phyloP scores from a whole-genome alignment of 2,888 invertebrate species.

The Phaedon cochleariae region DNA sequence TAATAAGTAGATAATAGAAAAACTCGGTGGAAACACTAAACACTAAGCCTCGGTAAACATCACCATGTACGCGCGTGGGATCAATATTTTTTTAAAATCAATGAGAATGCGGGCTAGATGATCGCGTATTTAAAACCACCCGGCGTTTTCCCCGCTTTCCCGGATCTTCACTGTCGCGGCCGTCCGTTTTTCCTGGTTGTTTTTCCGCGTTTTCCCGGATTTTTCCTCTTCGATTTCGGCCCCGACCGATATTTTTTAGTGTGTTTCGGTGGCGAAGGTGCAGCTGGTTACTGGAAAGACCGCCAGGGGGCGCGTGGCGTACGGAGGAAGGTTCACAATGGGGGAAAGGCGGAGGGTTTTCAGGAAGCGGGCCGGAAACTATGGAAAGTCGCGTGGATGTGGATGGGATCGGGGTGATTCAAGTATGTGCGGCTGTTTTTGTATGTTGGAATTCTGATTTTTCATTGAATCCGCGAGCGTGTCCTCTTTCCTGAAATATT shows the following conservation, averaged over 20 bases:
- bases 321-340: conserved; percentile 48
- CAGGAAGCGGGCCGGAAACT: conserved; percentile 17
- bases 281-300: conserved; percentile 52
- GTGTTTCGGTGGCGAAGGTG: conserved; percentile 51
- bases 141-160: conserved; percentile 34
- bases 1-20: conserved; percentile 40
- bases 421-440: not conserved
- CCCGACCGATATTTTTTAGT: conserved; percentile 32
- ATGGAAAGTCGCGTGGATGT: conserved; percentile 8
- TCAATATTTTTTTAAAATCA: conserved; percentile 59
- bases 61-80: conserved; percentile 46
- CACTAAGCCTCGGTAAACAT: conserved; percentile 41
- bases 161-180: no score
- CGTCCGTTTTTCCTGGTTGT: not conserved
- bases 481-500: no score
- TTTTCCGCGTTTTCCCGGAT: conserved; percentile 33
- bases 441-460: not conserved
- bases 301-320: conserved; percentile 52
- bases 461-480: no score
- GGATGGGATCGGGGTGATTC: not conserved
- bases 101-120: conserved; percentile 50
- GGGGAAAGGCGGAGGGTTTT: conserved; percentile 41
- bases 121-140: conserved; percentile 28
- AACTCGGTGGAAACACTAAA: conserved; percentile 39
- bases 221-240: conserved; percentile 13